Conservation (phyloP, 2,113 vertebrate genomes). For the Pseudorhombus dupliciocellatus region DNA sequence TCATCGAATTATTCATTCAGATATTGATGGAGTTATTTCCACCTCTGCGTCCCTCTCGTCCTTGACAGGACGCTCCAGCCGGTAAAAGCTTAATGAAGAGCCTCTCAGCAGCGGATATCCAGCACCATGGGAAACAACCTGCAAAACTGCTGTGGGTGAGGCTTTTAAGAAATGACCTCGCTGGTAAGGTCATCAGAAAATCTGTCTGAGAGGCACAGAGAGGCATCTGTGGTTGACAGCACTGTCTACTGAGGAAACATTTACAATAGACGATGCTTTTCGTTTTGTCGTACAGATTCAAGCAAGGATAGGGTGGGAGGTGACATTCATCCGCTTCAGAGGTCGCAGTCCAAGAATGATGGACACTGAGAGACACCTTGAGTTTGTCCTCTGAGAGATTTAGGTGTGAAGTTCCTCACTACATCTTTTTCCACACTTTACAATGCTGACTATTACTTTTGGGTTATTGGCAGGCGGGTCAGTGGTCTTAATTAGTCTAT, state of each 20-base stretch:
- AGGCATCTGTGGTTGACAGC: background rate
- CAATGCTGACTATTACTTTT: background rate
- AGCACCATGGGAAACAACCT: background rate
- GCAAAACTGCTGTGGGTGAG: background rate
- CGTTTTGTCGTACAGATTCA: too few relatives aligned
- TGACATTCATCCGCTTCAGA: background rate
- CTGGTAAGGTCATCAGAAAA: background rate
- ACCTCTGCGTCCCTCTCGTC: background rate
- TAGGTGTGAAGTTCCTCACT: conserved; percentile 23
- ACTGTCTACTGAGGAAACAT: too few relatives aligned
- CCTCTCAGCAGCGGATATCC: background rate
- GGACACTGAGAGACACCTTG: background rate
- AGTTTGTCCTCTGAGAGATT: conserved; percentile 27
- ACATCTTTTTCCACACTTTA: conserved; percentile 1
- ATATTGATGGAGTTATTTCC: conserved; percentile 20
- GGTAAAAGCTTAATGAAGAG: conserved; percentile 18
- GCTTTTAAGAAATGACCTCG: background rate
- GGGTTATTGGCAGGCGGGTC: conserved; percentile 4
- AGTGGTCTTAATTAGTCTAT: conserved; percentile 35
- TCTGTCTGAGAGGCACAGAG: background rate
- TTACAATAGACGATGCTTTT: too few relatives aligned
- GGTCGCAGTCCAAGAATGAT: background rate
- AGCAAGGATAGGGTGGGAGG: too few relatives aligned
- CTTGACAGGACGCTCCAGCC: conserved; percentile 23
- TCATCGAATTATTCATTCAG: conserved; percentile 14